Evolutionary conservation across 2,888 invertebrate genomes (phyloP).

Genomic region (Netelia virgata): DNA sequence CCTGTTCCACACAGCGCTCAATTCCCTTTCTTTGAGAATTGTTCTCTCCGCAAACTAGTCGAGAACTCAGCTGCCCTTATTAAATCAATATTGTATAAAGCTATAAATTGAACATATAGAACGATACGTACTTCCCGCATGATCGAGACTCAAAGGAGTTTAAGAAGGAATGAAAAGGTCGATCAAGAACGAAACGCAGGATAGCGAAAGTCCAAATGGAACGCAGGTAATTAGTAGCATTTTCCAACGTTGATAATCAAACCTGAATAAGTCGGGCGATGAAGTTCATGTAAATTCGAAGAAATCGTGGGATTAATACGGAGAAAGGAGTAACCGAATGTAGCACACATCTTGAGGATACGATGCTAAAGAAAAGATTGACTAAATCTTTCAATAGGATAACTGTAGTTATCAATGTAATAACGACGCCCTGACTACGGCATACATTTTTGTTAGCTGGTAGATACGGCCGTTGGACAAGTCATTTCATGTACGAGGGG

Average conservation of each 20-base stretch:
- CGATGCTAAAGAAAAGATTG: no score
- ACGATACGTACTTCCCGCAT: constrained; percentile 34
- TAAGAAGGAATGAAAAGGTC: neutral
- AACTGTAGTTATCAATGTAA: no score
- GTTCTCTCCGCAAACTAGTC: constrained; percentile 69
- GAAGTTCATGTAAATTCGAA: constrained; percentile 1
- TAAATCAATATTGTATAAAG: constrained; percentile 83
- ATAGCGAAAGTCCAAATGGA: constrained; percentile 5
- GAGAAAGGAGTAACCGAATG: constrained; percentile 26
- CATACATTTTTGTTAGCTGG: no score
- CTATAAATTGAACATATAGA: constrained; percentile 70
- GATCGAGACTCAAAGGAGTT: neutral
- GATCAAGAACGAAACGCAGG: neutral
- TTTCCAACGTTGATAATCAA: constrained; percentile 42
- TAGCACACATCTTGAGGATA: neutral
- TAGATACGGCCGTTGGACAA: no score
- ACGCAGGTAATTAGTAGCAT: constrained; percentile 14
- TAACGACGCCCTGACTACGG: no score
- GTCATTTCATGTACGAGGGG: no score
- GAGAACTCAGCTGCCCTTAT: constrained; percentile 80
- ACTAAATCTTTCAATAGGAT: no score
- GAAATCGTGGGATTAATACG: constrained; percentile 36
- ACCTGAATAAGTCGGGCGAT: constrained; percentile 39
- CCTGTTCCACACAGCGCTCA: constrained; percentile 25
- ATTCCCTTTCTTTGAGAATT: constrained; percentile 24